Evolutionary conservation across 2,797 vertebrate species (phyloP), one percentile per base, ranked within the genome.

Genomic region (Buphagus erythrorhynchus): DNA sequence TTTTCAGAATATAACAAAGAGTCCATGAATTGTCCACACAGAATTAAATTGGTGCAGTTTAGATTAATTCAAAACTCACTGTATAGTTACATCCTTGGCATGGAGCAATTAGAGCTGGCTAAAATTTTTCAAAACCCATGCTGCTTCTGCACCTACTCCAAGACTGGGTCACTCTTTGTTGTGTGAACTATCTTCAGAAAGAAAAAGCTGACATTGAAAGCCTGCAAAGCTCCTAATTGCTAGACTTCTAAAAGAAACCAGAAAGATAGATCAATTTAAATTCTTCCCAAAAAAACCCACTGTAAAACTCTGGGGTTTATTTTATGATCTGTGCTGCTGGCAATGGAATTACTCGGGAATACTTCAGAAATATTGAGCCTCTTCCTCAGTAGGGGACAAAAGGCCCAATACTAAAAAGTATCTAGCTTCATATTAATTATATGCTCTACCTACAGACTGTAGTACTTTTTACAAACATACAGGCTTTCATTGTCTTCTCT

Each of bases 161-260:
- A 80, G 68, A 95, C 59, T 29, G 16, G 88, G 81, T 88, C 67
- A 68, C n/a, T 43, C 65, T 91, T 63, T 93, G 17, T 55, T 61
- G 21, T 75, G 52, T 57, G 62, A 91, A 74, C 49, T 78, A 78
- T 19, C 58, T 72, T 84, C 62, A 69, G 88, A 72, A 84, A 62
- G 66, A 88, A 96, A 84, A 78, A 88, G 48, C 58, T 84, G 73
- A 75, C 69, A 86, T 0, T 49, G 42, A 68, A 92, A 92, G 73
- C 83, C 83, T 88, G 77, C 74, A 86, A 90, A 72, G 58, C 25
- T 54, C 68, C 62, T 75, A 92, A 93, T 86, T 93, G 58, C 80
- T 51, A 61, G 38, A 46, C 42, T 93, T 93, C 43, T 57, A 22
- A 43, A 89, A 84, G 62, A 72, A 33, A 7, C 2, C 45, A 69